Conservation (phyloP, 2,797 vertebrate genomes). For the Acipenser oxyrinchus region DNA sequence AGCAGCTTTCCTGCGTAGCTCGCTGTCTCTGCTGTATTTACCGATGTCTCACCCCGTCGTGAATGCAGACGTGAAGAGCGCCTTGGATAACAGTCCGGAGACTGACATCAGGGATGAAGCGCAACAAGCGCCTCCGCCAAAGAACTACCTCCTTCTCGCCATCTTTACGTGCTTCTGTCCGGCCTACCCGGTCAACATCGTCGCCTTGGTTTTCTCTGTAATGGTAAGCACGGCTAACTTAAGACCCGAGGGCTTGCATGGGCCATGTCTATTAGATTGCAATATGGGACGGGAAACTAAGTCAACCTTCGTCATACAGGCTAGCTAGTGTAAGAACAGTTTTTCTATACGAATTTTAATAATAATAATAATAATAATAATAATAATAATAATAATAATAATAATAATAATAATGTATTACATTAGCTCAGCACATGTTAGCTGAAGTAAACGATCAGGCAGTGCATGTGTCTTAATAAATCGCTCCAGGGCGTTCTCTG, state of each 20-base stretch:
- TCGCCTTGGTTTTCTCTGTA: conserved; percentile 77
- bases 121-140: conserved; percentile 45
- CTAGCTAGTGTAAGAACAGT: background rate
- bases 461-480: no score
- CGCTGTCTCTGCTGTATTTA: background rate
- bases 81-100: conserved; percentile 55
- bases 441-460: no score
- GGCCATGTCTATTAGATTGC: background rate
- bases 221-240: conserved; percentile 68
- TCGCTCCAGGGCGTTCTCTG: no score
- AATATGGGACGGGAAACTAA: conserved; percentile 2
- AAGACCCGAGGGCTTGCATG: background rate
- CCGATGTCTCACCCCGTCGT: conserved; percentile 57
- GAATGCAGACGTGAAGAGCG: conserved; percentile 55
- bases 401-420: no score
- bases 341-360: no score
- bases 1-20: background rate
- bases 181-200: conserved; percentile 81
- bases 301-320: background rate
- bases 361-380: no score
- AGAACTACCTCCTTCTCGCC: conserved; percentile 72
- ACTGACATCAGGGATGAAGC: conserved; percentile 51
- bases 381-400: no score
- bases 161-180: conserved; percentile 84
- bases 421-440: no score